Conservation (phyloP, 2,888 invertebrate species). For the Agrilus cyanescens region DNA sequence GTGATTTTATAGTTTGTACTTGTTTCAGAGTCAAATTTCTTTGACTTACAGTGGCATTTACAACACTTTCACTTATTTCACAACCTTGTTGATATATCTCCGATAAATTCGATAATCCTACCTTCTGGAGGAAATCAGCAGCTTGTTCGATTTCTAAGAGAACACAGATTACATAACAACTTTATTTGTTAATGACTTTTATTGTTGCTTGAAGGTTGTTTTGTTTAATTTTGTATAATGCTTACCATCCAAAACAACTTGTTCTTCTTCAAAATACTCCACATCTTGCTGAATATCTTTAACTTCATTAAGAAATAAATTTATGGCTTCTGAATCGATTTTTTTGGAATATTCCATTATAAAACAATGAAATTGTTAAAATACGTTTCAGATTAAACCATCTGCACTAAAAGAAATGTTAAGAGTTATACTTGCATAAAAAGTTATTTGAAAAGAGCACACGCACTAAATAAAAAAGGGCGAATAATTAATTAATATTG, state of each 20-base stretch:
- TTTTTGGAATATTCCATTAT: background rate
- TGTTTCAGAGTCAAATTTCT: constrained; percentile 55
- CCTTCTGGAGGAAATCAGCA: constrained; percentile 62
- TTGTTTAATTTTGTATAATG: background rate
- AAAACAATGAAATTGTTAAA: background rate
- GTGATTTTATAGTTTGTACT: constrained; percentile 63
- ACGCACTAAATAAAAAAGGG: no score
- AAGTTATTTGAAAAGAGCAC: background rate
- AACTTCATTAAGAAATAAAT: constrained; percentile 30
- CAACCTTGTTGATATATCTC: constrained; percentile 58
- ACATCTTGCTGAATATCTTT: constrained; percentile 27
- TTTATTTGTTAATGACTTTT: no score
- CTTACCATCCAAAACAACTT: constrained; percentile 26
- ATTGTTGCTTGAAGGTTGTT: no score
- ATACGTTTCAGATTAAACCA: background rate
- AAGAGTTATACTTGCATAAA: no score
- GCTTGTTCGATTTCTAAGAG: constrained; percentile 63
- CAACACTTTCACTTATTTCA: constrained; percentile 52
- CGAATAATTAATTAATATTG: no score
- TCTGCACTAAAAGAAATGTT: background rate
- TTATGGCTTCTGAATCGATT: constrained; percentile 19
- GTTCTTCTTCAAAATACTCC: constrained; percentile 25
- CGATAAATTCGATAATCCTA: constrained; percentile 58
- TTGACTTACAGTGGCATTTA: constrained; percentile 44
- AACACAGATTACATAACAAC: background rate